Evolutionary conservation across 2,797 vertebrate genomes (phyloP).

Genomic region (Okamejei kenojei): DNA sequence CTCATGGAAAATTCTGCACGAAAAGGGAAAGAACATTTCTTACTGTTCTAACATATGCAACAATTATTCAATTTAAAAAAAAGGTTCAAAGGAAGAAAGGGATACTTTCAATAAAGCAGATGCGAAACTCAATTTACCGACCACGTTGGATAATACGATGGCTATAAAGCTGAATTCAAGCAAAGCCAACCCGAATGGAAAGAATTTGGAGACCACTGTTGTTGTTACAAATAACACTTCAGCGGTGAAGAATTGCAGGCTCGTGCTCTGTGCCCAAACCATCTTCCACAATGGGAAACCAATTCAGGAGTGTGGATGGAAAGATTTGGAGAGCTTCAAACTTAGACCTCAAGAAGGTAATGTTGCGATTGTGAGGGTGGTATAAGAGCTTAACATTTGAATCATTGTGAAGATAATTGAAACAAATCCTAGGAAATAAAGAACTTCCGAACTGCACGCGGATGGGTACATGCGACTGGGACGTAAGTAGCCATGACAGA

Average conservation of each 20-base stretch:
- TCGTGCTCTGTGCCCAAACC: slow-evolving; percentile 68
- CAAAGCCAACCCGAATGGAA: slow-evolving; percentile 68
- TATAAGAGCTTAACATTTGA: neutral
- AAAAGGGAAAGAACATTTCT: neutral
- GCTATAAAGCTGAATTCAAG: slow-evolving; percentile 72
- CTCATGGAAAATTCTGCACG: neutral
- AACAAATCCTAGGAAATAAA: neutral
- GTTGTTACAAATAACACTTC: slow-evolving; percentile 66
- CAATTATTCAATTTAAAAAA: neutral
- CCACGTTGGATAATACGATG: slow-evolving; percentile 54
- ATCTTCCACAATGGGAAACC: slow-evolving; percentile 66
- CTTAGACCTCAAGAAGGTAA: slow-evolving; percentile 68
- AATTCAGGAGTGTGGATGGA: slow-evolving; percentile 70
- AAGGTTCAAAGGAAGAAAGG: slow-evolving; percentile 77
- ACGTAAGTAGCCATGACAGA: no score
- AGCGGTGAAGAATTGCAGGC: slow-evolving; percentile 55
- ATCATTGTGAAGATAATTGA: neutral
- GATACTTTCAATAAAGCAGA: slow-evolving; percentile 69
- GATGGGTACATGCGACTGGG: no score
- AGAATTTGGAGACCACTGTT: slow-evolving; percentile 76
- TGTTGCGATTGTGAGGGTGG: neutral
- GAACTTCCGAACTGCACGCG: neutral
- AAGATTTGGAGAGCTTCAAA: slow-evolving; percentile 61
- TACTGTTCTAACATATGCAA: neutral
- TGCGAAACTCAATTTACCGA: slow-evolving; percentile 57